phyloP scores from a whole-genome alignment of 2,888 invertebrate genomes.

The Patella ulyssiponensis region DNA sequence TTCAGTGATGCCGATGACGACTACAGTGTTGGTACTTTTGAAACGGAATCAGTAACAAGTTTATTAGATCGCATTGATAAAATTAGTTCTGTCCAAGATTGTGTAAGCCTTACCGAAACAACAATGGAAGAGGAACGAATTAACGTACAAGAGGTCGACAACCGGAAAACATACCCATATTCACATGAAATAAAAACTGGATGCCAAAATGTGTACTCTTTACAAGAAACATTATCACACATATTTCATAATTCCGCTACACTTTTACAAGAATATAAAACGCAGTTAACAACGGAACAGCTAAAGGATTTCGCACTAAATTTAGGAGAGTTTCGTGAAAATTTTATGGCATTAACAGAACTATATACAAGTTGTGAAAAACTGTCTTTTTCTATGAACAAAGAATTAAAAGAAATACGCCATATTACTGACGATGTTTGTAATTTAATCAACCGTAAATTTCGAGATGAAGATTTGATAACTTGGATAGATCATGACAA shows the following conservation, averaged over 20 bases:
- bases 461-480: slow-evolving; percentile 48
- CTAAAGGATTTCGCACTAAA: slow-evolving; percentile 45
- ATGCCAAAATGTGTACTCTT: background rate
- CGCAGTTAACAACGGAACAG: slow-evolving; percentile 37
- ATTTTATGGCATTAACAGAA: slow-evolving; percentile 45
- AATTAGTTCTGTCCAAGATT: no score
- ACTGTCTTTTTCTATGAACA: slow-evolving; percentile 40
- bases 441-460: slow-evolving; percentile 43
- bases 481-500: slow-evolving; percentile 48
- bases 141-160: no score
- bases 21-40: no score
- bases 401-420: slow-evolving; percentile 44
- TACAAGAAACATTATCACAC: slow-evolving; percentile 37
- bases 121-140: no score
- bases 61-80: no score
- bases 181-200: background rate
- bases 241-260: slow-evolving; percentile 42
- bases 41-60: no score
- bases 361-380: slow-evolving; percentile 42
- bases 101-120: no score
- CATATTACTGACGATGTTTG: slow-evolving; percentile 42
- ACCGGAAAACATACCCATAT: background rate
- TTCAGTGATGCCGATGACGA: no score
- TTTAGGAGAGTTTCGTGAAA: slow-evolving; percentile 48
- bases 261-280: slow-evolving; percentile 42